Evolutionary conservation across 2,888 invertebrate genomes (phyloP), one percentile per base, ranked within the genome.

Genomic region (Melanostoma mellinum): DNA sequence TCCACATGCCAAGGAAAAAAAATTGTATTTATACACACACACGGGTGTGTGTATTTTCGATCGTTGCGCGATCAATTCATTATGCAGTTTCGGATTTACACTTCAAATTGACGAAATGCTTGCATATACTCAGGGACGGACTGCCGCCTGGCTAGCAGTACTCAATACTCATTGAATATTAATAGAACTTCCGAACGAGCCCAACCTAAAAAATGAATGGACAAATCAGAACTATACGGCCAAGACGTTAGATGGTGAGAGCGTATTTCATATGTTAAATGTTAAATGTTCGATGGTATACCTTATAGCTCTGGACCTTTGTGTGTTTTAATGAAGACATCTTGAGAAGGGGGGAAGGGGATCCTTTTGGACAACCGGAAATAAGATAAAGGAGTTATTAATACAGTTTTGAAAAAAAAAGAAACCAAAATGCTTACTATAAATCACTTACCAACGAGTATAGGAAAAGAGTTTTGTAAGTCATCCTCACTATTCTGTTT

Each of bases 161-260:
- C 77, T 82, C 53, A 46, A 2, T 50, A 77, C 77, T 82, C 77
- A 82, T 82, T 77, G 73, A 82, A 82, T 82, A 82, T 82, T 77
- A 68, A 82, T 77, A 73, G 52, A 50, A 8, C 50, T 50, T 2
- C 38, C 20, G 63, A 58, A 63, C 75, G 35, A 40, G 55, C 38
- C 20, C 56, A 58, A 63, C 75, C 30, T 36, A 56, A 63, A 80
- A 38, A 63, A 63, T 48, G 3, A n/a, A 58, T 3, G 4, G 9
- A 52, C n/a, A 72, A 78, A 67, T 67, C 71, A 48, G 71, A 80
- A 80, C 20, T 75, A 80, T 55, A 8, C 65, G 80, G 75, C 68
- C 76, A 73, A 82, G 76, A 50, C 55, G 40, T 68, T 53, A 42
- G 50, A 40, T 40, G 53, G 10, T 50, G 46, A 48, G 52, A 53